Evolutionary conservation across 2,113 vertebrate species (phyloP).

Genomic region (Nettapus auritus): DNA sequence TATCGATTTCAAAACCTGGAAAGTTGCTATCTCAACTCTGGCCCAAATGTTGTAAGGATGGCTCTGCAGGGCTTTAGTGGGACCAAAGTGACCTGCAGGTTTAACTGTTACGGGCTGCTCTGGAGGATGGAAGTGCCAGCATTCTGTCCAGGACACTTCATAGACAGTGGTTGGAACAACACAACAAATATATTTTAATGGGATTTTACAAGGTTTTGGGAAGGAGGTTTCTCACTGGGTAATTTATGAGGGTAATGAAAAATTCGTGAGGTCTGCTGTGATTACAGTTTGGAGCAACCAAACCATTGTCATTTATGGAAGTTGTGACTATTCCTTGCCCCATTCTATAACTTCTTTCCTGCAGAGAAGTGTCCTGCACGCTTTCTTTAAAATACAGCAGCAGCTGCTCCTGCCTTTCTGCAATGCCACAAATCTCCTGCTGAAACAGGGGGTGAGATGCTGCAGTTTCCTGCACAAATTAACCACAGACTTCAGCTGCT

Average conservation of each 20-base stretch:
- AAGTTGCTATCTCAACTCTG: neutral
- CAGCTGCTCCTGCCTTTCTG: neutral
- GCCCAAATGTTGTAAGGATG: neutral
- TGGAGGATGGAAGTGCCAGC: neutral
- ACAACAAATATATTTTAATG: neutral
- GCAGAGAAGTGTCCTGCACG: neutral
- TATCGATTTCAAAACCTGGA: neutral
- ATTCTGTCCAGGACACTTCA: neutral
- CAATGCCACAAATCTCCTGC: neutral
- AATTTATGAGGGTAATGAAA: neutral
- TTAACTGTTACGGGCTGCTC: neutral
- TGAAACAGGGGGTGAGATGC: neutral
- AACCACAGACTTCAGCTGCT: neutral
- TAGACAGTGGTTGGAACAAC: neutral
- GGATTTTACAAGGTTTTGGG: neutral
- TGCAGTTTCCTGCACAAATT: neutral
- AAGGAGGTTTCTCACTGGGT: neutral
- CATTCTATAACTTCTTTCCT: neutral
- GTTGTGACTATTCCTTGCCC: neutral
- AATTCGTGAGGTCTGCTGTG: neutral
- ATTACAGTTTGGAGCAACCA: neutral
- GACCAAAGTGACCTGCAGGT: neutral
- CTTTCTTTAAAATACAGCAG: neutral
- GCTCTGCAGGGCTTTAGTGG: neutral
- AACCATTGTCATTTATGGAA: neutral